Evolutionary conservation across 2,888 invertebrate species (phyloP).

Genomic region (Zygogramma bicolorata): DNA sequence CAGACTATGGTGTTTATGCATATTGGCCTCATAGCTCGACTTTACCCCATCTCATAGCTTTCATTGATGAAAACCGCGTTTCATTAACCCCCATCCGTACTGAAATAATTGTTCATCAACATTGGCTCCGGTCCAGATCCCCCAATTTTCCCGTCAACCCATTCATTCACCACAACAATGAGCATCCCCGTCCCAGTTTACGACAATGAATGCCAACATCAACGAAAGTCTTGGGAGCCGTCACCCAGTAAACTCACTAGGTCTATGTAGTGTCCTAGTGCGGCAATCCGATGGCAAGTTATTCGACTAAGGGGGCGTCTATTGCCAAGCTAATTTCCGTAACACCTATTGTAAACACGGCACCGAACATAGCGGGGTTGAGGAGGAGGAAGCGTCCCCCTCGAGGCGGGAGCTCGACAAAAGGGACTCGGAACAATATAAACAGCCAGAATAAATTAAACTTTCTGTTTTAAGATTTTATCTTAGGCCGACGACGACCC

Average conservation of each 20-base stretch:
- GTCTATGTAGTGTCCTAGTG: conserved; percentile 33
- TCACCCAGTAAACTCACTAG: conserved; percentile 27
- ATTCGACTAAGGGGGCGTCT: conserved; percentile 45
- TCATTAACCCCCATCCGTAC: not conserved
- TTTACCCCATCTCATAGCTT: too few species aligned
- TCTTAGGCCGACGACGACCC: conserved; percentile 51
- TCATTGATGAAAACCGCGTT: too few species aligned
- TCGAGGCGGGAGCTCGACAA: conserved; percentile 56
- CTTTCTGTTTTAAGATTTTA: conserved; percentile 59
- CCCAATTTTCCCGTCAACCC: too few species aligned
- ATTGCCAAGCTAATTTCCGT: conserved; percentile 53
- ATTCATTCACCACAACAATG: not conserved
- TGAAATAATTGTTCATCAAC: not conserved
- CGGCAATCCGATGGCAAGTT: conserved; percentile 41
- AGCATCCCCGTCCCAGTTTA: not conserved
- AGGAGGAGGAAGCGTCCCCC: conserved; percentile 51
- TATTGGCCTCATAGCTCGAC: too few species aligned
- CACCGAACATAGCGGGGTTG: conserved; percentile 55
- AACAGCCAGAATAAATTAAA: conserved; percentile 58
- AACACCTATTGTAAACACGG: conserved; percentile 51
- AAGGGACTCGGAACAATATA: conserved; percentile 54
- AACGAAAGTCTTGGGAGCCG: not conserved
- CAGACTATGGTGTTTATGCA: too few species aligned
- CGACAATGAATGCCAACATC: not conserved
- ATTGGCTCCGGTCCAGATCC: not conserved